phyloP scores from a whole-genome alignment of 2,113 vertebrate species.

The Sclerurus mexicanus region DNA sequence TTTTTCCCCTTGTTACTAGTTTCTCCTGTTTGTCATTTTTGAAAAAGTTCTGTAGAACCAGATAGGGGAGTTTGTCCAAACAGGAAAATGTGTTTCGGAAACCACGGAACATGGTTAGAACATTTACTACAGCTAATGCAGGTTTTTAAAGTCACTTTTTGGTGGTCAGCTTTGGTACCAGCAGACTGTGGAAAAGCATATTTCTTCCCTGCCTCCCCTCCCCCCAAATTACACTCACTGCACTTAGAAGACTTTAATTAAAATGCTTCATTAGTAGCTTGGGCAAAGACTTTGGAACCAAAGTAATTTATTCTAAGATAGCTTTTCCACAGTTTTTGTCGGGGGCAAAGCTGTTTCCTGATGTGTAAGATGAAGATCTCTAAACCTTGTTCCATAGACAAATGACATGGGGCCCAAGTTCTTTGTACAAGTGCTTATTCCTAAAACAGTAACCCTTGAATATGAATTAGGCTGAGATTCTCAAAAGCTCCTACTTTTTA shows the following conservation, averaged over 20 bases:
- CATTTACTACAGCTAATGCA: not conserved
- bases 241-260: slow-evolving; percentile 10
- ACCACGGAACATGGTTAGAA: not conserved
- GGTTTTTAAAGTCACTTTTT: not conserved
- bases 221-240: not conserved
- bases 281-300: not conserved
- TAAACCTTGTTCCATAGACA: not conserved
- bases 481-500: not conserved
- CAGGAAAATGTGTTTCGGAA: not conserved
- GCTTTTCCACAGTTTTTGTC: not conserved
- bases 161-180: not conserved
- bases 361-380: not conserved
- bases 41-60: not conserved
- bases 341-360: not conserved
- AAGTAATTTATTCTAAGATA: slow-evolving; percentile 1
- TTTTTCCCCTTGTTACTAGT: not conserved
- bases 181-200: not conserved
- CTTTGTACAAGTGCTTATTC: not conserved
- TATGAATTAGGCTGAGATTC: not conserved
- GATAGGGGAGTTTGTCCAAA: not conserved
- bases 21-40: not conserved
- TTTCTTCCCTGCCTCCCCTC: not conserved
- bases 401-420: not conserved
- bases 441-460: not conserved
- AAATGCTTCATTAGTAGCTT: not conserved